Conservation (phyloP, 1,140 invertebrate genomes). For the Lerema accius region DNA sequence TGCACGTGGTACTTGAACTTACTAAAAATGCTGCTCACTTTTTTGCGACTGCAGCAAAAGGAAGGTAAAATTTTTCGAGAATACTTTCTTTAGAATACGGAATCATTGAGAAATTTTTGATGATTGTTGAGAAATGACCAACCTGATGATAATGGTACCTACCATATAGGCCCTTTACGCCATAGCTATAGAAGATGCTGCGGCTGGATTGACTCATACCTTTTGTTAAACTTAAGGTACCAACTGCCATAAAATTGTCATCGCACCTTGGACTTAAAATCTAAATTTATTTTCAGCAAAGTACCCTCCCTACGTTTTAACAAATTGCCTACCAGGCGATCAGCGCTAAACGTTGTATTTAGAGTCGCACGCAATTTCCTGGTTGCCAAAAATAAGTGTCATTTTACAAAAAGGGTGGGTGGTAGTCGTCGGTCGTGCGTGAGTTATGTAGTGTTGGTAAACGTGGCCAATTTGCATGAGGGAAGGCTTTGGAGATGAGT, state of each 20-base stretch:
- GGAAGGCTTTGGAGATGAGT: slow-evolving; percentile 64
- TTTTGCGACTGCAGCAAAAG: no score
- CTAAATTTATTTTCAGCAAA: slow-evolving; percentile 29
- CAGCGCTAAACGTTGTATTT: slow-evolving; percentile 56
- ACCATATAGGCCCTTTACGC: no score
- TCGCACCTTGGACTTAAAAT: slow-evolving; percentile 22
- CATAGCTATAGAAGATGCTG: no score
- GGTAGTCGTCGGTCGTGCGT: slow-evolving; percentile 43
- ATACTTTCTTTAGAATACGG: no score
- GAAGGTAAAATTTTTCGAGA: no score
- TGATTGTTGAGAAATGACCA: no score
- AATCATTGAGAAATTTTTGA: no score
- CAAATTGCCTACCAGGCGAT: slow-evolving; percentile 43
- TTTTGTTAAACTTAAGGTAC: no score
- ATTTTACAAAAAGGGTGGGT: slow-evolving; percentile 65
- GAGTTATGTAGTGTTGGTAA: slow-evolving; percentile 59
- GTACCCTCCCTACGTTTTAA: slow-evolving; percentile 43
- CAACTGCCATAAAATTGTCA: neutral
- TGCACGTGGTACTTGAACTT: no score
- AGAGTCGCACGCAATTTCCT: slow-evolving; percentile 66
- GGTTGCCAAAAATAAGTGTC: slow-evolving; percentile 70
- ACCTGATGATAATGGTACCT: no score
- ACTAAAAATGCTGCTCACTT: no score
- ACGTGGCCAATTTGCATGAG: slow-evolving; percentile 66
- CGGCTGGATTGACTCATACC: no score